Evolutionary conservation across 1,140 invertebrate species (phyloP).

Genomic region (Zaprionus tsacasi): DNA sequence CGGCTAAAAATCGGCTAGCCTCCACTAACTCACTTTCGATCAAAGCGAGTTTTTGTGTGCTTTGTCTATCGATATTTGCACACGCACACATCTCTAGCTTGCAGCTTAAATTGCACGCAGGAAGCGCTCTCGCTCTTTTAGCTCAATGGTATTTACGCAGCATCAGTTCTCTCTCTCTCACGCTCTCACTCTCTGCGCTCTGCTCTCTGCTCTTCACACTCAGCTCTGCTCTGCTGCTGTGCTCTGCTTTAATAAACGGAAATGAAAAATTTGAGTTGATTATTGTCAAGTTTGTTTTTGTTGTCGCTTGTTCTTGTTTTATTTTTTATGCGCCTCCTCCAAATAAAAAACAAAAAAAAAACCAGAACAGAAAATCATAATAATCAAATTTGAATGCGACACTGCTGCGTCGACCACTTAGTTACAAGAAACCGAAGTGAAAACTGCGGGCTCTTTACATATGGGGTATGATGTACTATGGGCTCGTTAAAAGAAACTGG

Average conservation of each 20-base stretch:
- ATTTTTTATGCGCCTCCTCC: constrained; percentile 48
- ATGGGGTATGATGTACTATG: constrained; percentile 1
- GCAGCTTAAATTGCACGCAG: constrained; percentile 75
- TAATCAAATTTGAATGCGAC: constrained; percentile 24
- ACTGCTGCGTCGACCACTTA: constrained; percentile 33
- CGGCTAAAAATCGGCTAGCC: neutral
- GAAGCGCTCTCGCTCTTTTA: constrained; percentile 42
- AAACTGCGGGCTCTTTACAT: constrained; percentile 56
- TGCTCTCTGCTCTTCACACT: neutral
- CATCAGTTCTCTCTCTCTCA: constrained; percentile 11
- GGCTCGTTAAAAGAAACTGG: constrained; percentile 12
- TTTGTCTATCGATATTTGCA: neutral
- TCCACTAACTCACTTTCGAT: neutral
- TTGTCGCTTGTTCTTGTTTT: constrained; percentile 36
- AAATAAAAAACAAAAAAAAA: constrained; percentile 31
- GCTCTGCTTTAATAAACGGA: constrained; percentile 75
- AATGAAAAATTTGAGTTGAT: constrained; percentile 82
- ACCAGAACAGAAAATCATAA: constrained; percentile 17
- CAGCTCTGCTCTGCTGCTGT: constrained; percentile 5
- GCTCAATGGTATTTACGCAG: constrained; percentile 8
- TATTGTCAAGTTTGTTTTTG: constrained; percentile 73
- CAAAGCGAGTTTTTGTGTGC: neutral
- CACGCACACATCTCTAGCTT: constrained; percentile 23
- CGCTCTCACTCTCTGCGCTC: neutral
- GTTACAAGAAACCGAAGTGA: constrained; percentile 27